These are phyloP conservation scores for Patella caerulea DNA, from an alignment of 2,888 invertebrate genomes.

Conservation along the genomic window DNA sequence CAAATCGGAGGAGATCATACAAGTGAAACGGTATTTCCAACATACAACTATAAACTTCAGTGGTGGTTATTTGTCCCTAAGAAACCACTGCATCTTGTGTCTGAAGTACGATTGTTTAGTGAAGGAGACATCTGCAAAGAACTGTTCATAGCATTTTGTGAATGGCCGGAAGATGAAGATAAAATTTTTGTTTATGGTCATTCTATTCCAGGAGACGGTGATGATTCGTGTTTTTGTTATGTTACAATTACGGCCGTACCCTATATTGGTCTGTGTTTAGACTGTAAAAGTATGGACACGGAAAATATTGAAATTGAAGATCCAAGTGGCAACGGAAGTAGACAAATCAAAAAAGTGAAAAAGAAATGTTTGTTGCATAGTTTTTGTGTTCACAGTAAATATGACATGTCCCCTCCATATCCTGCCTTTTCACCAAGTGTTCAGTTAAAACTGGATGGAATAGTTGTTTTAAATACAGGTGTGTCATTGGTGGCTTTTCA, in stretches of 20 bases:
- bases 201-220: slow-evolving; percentile 62
- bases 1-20: slow-evolving; percentile 71
- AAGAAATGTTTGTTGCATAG: slow-evolving; percentile 85
- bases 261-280: slow-evolving; percentile 77
- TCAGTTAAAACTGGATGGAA: slow-evolving; percentile 73
- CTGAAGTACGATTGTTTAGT: slow-evolving; percentile 77
- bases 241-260: slow-evolving; percentile 81
- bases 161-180: slow-evolving; percentile 80
- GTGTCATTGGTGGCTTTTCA: slow-evolving; percentile 84
- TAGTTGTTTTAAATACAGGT: slow-evolving; percentile 87
- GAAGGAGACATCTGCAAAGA: slow-evolving; percentile 73
- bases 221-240: slow-evolving; percentile 74
- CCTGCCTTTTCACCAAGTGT: slow-evolving; percentile 63
- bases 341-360: background rate
- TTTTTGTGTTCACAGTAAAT: slow-evolving; percentile 91
- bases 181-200: slow-evolving; percentile 81
- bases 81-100: slow-evolving; percentile 75
- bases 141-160: slow-evolving; percentile 79
- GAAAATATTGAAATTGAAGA: slow-evolving; percentile 32
- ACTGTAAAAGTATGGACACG: slow-evolving; percentile 71
- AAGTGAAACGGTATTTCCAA: slow-evolving; percentile 48
- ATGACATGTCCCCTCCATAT: slow-evolving; percentile 82
- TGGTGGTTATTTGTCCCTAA: slow-evolving; percentile 79
- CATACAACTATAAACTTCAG: slow-evolving; percentile 77
- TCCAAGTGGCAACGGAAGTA: background rate